Conservation (phyloP, 1,140 invertebrate genomes). For the Littorina saxatilis region DNA sequence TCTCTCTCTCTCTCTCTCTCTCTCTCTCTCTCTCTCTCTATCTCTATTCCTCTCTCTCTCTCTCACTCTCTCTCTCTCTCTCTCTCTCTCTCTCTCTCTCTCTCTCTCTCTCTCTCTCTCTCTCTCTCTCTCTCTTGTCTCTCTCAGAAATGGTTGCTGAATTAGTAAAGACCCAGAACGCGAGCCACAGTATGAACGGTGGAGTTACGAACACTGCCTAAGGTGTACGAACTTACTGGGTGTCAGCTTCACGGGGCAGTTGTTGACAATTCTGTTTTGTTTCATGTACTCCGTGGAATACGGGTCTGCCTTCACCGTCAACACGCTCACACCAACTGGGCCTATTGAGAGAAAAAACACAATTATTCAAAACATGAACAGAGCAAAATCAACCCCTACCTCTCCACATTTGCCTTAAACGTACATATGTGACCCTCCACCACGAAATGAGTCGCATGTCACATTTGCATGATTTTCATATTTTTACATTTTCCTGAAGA, state of each 20-base stretch:
- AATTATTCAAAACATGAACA: too few species aligned
- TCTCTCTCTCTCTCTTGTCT: not conserved
- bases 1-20: too few species aligned
- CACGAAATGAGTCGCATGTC: too few species aligned
- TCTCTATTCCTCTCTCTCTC: too few species aligned
- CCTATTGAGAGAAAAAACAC: not conserved
- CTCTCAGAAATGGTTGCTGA: not conserved
- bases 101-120: not conserved
- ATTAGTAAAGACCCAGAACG: not conserved
- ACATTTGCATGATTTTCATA: too few species aligned
- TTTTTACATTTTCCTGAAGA: too few species aligned
- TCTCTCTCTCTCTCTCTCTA: too few species aligned
- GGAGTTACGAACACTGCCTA: too few species aligned
- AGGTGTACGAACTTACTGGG: too few species aligned
- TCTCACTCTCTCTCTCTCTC: not conserved
- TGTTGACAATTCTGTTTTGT: not conserved
- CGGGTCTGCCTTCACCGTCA: not conserved
- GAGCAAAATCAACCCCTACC: too few species aligned
- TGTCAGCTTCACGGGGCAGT: conserved; percentile 9
- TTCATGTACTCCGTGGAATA: conserved; percentile 1
- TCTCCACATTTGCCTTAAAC: too few species aligned
- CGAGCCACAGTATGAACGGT: not conserved
- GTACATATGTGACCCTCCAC: too few species aligned
- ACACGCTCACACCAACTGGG: not conserved
- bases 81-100: not conserved